A percentile compares a stretch with the other conserved stretches of the same genome.
These are phyloP conservation scores for Aurelia coerulea DNA, from an alignment of 30 jellyfish, hydroid and myxozoan genomes.

Conservation along the genomic window DNA sequence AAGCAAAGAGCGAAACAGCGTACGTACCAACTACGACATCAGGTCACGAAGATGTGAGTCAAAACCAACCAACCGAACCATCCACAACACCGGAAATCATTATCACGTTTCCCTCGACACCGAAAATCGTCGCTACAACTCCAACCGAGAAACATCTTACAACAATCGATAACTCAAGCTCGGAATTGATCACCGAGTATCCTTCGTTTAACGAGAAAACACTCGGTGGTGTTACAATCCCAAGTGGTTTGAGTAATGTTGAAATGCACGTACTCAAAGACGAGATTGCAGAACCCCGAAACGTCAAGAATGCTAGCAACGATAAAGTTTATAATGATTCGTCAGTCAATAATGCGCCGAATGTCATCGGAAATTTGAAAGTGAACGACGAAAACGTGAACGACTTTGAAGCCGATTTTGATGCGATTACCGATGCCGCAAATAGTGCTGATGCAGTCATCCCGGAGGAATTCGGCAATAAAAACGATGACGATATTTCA, in stretches of 20 bases:
- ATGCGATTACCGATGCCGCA: constrained; percentile 64
- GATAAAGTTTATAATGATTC: neutral
- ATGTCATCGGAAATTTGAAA: constrained; percentile 39
- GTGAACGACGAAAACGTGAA: constrained; percentile 45
- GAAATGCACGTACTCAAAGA: constrained; percentile 30
- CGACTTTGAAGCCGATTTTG: constrained; percentile 64
- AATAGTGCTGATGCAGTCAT: constrained; percentile 37
- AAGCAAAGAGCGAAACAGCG: neutral
- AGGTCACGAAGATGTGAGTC: neutral
- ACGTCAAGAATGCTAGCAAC: neutral
- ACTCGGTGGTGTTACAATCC: neutral
- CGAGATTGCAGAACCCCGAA: neutral
- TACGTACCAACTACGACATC: neutral
- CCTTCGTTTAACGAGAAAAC: constrained; percentile 19
- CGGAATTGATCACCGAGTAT: constrained; percentile 11
- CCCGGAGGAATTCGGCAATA: neutral
- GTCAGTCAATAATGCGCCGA: neutral
- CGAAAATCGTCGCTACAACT: neutral
- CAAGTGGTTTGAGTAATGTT: neutral
- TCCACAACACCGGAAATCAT: neutral
- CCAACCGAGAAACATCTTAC: neutral
- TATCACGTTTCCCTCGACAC: neutral
- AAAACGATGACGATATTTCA: constrained; percentile 24
- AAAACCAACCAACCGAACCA: neutral
- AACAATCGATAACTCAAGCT: neutral